A percentile compares a stretch with the other conserved stretches of the same genome.
Evolutionary conservation across 1,140 invertebrate species (phyloP).

Genomic region (Philaenus spumarius): DNA sequence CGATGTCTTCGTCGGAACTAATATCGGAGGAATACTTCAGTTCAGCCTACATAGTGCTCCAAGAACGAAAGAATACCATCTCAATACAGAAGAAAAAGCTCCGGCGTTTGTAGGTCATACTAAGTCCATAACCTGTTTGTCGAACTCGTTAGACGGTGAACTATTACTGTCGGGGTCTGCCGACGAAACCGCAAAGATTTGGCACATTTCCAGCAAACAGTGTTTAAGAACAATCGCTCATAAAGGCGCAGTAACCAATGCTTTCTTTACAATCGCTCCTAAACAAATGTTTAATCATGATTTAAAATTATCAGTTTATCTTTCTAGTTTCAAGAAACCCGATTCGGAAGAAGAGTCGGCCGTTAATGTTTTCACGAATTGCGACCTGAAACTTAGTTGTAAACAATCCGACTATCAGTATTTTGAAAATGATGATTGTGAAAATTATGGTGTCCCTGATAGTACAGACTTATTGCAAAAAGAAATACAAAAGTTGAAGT

Average conservation of each 20-base stretch:
- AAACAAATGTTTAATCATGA: slow-evolving; percentile 15
- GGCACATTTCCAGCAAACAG: slow-evolving; percentile 70
- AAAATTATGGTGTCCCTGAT: too few species aligned
- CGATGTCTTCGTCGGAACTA: slow-evolving; percentile 63
- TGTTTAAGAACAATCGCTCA: slow-evolving; percentile 59
- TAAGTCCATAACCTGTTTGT: slow-evolving; percentile 58
- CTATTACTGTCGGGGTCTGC: slow-evolving; percentile 65
- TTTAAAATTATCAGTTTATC: slow-evolving; percentile 3
- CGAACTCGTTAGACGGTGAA: slow-evolving; percentile 58
- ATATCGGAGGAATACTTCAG: slow-evolving; percentile 59
- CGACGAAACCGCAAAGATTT: slow-evolving; percentile 65
- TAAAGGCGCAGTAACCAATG: slow-evolving; percentile 65
- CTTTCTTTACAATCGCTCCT: slow-evolving; percentile 42
- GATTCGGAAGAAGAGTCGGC: not conserved
- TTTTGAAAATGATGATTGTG: too few species aligned
- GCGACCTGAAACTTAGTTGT: too few species aligned
- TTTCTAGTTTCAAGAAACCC: slow-evolving; percentile 5
- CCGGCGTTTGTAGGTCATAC: slow-evolving; percentile 54
- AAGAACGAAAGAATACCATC: slow-evolving; percentile 55
- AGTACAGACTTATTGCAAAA: too few species aligned
- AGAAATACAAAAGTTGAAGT: too few species aligned
- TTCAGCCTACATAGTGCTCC: slow-evolving; percentile 58
- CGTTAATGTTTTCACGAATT: too few species aligned
- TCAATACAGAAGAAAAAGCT: slow-evolving; percentile 43
- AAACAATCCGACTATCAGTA: too few species aligned